These are phyloP conservation scores for Xestia rhomboidea DNA, from an alignment of 2,888 invertebrate species.

Conservation along the genomic window DNA sequence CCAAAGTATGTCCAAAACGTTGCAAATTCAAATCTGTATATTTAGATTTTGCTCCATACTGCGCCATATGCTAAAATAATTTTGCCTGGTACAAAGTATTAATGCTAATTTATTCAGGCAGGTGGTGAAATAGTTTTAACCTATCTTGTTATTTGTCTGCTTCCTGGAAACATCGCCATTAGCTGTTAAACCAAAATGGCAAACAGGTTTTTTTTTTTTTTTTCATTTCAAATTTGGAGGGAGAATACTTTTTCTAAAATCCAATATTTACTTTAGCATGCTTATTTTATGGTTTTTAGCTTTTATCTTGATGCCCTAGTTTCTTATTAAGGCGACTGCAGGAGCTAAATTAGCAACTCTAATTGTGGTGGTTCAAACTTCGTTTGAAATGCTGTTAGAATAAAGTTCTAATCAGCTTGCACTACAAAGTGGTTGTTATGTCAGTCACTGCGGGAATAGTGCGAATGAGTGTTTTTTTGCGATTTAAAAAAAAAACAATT, in stretches of 20 bases:
- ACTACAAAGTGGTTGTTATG: too few species aligned
- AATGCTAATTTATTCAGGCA: conserved; percentile 14
- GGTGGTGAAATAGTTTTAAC: background rate
- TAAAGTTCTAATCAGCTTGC: too few species aligned
- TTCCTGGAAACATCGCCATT: background rate
- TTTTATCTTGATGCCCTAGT: background rate
- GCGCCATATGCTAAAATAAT: background rate
- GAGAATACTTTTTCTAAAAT: background rate
- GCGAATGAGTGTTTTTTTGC: too few species aligned
- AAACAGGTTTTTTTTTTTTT: too few species aligned
- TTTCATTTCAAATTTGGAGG: background rate
- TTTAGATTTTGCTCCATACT: conserved; percentile 14
- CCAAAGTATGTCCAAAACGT: background rate
- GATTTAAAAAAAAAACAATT: too few species aligned
- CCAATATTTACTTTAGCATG: background rate
- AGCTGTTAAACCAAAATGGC: background rate
- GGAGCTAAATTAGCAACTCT: too few species aligned
- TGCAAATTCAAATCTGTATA: background rate
- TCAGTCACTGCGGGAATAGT: too few species aligned
- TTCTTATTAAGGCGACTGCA: too few species aligned
- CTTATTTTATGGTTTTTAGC: conserved; percentile 1
- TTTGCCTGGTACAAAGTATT: background rate
- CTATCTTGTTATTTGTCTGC: background rate
- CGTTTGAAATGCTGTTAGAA: too few species aligned
- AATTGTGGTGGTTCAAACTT: too few species aligned